A percentile compares a stretch with the other conserved stretches of the same genome.
phyloP scores from a whole-genome alignment of 2,797 vertebrate species.

The Enteromius anoplus region DNA sequence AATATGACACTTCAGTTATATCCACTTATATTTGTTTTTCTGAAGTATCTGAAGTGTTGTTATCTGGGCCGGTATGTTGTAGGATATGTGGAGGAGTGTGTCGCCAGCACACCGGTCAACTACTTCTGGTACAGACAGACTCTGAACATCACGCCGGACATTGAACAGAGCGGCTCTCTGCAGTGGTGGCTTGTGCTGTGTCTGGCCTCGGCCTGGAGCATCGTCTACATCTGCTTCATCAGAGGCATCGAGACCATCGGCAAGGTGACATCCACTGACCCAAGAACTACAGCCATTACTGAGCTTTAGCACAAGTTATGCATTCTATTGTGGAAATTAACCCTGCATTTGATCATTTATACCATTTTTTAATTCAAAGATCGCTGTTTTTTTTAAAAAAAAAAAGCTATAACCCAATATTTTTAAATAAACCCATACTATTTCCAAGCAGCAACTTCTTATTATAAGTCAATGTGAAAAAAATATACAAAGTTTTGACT shows the following conservation, averaged over 20 bases:
- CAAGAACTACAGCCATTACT: neutral
- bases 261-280: slow-evolving; percentile 75
- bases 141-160: slow-evolving; percentile 81
- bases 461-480: neutral
- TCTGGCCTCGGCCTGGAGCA: slow-evolving; percentile 78
- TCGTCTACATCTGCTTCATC: slow-evolving; percentile 87
- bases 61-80: neutral
- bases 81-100: slow-evolving; percentile 83
- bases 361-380: neutral
- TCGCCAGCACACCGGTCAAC: slow-evolving; percentile 80
- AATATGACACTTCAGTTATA: neutral
- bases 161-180: slow-evolving; percentile 71
- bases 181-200: slow-evolving; percentile 87
- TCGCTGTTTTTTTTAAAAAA: no score
- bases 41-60: neutral
- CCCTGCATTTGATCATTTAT: neutral
- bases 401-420: neutral
- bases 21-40: no score
- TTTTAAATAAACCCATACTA: neutral
- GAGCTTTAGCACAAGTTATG: neutral
- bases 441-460: neutral
- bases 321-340: neutral
- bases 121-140: slow-evolving; percentile 94
- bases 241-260: slow-evolving; percentile 87
- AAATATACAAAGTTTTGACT: neutral